Conservation (phyloP, 2,113 vertebrate species). For the Axis porcinus region DNA sequence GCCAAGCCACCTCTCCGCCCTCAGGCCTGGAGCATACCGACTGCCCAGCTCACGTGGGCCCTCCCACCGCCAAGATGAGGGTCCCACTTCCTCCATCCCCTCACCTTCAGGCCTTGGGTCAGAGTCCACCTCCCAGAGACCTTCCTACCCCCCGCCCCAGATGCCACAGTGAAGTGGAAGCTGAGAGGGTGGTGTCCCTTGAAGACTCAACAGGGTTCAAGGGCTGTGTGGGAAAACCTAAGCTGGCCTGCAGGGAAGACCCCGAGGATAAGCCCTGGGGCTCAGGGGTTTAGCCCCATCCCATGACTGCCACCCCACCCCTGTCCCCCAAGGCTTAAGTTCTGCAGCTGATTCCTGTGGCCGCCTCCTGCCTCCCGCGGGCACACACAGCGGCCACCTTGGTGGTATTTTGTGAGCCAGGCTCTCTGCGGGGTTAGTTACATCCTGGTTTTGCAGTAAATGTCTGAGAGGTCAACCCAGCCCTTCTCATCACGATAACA, state of each 20-base stretch:
- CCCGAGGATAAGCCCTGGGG: neutral
- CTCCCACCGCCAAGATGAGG: too few species aligned
- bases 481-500: neutral
- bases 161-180: neutral
- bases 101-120: neutral
- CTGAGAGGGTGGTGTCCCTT: neutral
- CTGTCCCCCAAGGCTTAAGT: too few species aligned
- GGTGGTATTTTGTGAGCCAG: rapidly evolving
- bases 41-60: neutral
- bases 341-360: neutral
- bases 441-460: neutral
- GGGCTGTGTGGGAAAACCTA: neutral
- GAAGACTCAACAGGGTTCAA: neutral
- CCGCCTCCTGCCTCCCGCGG: rapidly evolving
- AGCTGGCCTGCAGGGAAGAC: neutral
- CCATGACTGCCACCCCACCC: neutral
- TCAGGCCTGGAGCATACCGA: rapidly evolving
- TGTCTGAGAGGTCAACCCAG: neutral
- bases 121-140: neutral
- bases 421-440: rapidly evolving
- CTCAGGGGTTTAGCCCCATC: neutral
- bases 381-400: neutral
- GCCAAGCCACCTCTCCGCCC: neutral
- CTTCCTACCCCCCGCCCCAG: too few species aligned
- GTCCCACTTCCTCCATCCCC: rapidly evolving